Evolutionary conservation across 2,888 invertebrate species (phyloP), one percentile per base, ranked within the genome.

Genomic region (Nomada ruficornis): DNA sequence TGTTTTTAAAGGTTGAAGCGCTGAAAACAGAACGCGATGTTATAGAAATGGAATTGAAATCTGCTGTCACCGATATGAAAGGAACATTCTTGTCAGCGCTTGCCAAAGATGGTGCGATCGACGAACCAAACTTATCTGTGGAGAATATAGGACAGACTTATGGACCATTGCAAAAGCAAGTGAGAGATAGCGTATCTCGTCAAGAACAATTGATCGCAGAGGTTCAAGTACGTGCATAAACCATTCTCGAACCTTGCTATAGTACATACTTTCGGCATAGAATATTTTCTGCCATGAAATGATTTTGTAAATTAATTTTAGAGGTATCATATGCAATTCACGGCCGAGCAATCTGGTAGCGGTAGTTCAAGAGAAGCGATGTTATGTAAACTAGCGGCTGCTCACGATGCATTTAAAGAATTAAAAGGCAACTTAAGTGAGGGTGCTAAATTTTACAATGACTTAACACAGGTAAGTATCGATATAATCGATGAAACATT

Each of bases 361-460:
- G 95, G 95, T 72, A 95, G 95, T 44, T 94, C 95, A 52, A 95
- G 98, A 63, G 98, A 98, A 92, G 94, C 95, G 23, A 96, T 97
- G 91, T 96, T 99, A 93, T 96, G 97, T 93, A 96, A 97, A 90
- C 95, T 99, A 86, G 98, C 98, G 42, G 96, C 97, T 60, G 98
- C 98, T 63, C 97, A 97, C 94, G 99, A 99, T 94, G 97, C 97
- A 88, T 99, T 97, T 95, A 97, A 96, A 92, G 98, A 99, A 94
- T 95, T 99, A 85, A 96, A 97, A 89, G 96, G 96, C 91, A 99
- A 99, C 95, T 95, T 99, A 84, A 96, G 97, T 91, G 99, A 99
- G 94, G 99, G 99, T 85, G 97, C 97, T 78, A 99, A 99, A 95
- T 99, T 99, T 95, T 98, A 98, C 94, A 98, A 98, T 93, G 98